These are phyloP conservation scores for Naja naja DNA, from an alignment of 2,113 vertebrate species.

Conservation along the genomic window DNA sequence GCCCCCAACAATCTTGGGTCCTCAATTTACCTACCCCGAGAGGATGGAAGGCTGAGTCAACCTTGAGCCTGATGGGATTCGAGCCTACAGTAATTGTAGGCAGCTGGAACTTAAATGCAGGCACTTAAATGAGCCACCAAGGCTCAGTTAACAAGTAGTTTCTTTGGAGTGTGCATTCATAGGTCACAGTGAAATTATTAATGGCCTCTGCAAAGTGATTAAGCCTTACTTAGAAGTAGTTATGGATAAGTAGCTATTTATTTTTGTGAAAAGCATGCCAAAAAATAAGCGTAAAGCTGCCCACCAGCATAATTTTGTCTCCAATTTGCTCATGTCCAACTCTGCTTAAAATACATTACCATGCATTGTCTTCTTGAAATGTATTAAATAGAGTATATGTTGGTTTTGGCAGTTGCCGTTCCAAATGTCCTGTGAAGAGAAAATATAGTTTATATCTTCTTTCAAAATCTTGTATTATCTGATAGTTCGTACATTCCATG, in stretches of 20 bases:
- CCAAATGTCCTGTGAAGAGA: not conserved
- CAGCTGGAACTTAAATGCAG: too few relatives aligned
- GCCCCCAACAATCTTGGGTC: too few relatives aligned
- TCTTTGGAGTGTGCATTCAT: not conserved
- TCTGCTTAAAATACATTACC: conserved; percentile 35
- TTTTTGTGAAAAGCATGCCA: not conserved
- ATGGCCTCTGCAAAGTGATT: conserved; percentile 16
- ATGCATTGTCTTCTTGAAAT: not conserved
- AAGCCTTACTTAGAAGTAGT: not conserved
- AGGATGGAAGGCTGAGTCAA: too few relatives aligned
- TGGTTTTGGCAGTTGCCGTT: conserved; percentile 19
- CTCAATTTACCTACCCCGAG: too few relatives aligned
- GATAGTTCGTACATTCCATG: conserved; percentile 30
- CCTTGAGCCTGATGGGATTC: too few relatives aligned
- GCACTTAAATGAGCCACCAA: too few relatives aligned
- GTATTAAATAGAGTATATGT: conserved; percentile 18
- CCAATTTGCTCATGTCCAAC: not conserved
- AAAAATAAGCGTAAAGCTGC: not conserved
- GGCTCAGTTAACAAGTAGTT: not conserved
- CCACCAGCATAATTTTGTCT: conserved; percentile 18
- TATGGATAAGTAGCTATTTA: not conserved
- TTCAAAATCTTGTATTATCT: conserved; percentile 32
- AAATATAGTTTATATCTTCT: not conserved
- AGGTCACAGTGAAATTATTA: not conserved
- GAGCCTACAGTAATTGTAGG: too few relatives aligned